These are phyloP conservation scores for Setophaga kirtlandii DNA, from an alignment of 2,113 vertebrate genomes.

Conservation along the genomic window DNA sequence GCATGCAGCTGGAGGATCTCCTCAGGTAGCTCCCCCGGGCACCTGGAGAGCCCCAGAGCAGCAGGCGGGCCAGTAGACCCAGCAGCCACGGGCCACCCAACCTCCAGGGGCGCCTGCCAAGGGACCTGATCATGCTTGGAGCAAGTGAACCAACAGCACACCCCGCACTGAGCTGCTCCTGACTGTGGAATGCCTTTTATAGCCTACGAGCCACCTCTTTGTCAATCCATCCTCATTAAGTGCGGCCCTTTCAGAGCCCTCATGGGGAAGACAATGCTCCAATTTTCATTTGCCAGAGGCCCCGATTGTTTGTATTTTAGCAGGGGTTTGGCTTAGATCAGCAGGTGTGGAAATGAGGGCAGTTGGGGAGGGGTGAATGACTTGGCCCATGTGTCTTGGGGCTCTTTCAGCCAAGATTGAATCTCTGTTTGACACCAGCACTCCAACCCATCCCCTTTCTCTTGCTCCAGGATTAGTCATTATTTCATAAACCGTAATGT, in stretches of 20 bases:
- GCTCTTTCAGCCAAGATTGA: slow-evolving; percentile 59
- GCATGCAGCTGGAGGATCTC: slow-evolving; percentile 75
- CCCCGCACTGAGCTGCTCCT: not conserved
- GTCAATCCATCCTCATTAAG: slow-evolving; percentile 72
- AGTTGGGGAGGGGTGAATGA: slow-evolving; percentile 56
- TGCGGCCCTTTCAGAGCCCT: slow-evolving; percentile 57
- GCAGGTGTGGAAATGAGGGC: slow-evolving; percentile 74
- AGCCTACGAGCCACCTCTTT: slow-evolving; percentile 45
- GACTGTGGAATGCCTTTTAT: slow-evolving; percentile 61
- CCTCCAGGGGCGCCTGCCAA: not conserved
- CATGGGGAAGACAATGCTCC: slow-evolving; percentile 68
- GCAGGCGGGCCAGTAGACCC: not conserved
- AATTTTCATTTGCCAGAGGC: slow-evolving; percentile 66
- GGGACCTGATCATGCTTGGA: not conserved
- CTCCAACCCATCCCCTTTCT: slow-evolving; percentile 55
- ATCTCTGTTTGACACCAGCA: slow-evolving; percentile 63
- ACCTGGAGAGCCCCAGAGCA: not conserved
- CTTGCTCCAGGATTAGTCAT: slow-evolving; percentile 68
- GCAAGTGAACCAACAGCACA: not conserved
- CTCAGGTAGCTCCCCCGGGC: slow-evolving; percentile 59
- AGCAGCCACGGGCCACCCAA: not conserved
- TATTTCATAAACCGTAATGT: slow-evolving; percentile 62
- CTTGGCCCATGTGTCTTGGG: slow-evolving; percentile 54
- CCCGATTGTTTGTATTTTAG: slow-evolving; percentile 66
- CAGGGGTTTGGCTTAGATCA: slow-evolving; percentile 70